Percentiles rank a stretch among this genome's conserved stretches.
Conservation (phyloP, 2,888 invertebrate species). For the Agrotis puta region DNA sequence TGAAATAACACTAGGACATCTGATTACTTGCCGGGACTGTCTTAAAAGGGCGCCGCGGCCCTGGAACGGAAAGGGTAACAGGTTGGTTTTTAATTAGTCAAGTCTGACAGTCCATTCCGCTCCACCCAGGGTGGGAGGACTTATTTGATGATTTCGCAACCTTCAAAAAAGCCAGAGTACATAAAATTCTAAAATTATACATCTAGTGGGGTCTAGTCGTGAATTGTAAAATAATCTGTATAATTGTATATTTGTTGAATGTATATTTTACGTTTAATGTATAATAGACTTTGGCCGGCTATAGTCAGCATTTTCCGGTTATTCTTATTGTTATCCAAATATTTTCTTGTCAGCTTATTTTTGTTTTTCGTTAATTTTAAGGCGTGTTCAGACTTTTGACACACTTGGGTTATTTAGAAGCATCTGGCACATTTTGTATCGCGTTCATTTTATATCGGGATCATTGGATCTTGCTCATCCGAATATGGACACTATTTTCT, state of each 20-base stretch:
- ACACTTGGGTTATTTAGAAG: background rate
- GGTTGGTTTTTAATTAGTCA: no score
- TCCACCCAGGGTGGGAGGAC: no score
- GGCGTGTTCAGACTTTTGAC: conserved; percentile 51
- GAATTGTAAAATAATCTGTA: conserved; percentile 51
- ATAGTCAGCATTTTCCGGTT: conserved; percentile 46
- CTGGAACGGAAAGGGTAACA: no score
- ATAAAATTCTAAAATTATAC: conserved; percentile 30
- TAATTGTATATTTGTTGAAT: conserved; percentile 53
- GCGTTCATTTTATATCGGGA: no score
- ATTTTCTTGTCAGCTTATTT: conserved; percentile 39
- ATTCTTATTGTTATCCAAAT: conserved; percentile 39
- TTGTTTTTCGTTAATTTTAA: conserved; percentile 29
- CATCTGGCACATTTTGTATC: background rate
- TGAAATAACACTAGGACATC: conserved; percentile 23
- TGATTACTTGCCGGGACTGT: no score
- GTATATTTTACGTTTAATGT: conserved; percentile 22
- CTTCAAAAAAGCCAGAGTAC: conserved; percentile 5
- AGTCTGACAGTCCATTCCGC: no score
- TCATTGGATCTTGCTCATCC: background rate
- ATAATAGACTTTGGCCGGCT: conserved; percentile 37
- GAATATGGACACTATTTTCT: background rate
- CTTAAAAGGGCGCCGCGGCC: no score
- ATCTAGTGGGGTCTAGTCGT: conserved; percentile 70
- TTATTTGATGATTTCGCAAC: no score